phyloP scores from a whole-genome alignment of 2,888 invertebrate species.

The Geotrupes spiniger region DNA sequence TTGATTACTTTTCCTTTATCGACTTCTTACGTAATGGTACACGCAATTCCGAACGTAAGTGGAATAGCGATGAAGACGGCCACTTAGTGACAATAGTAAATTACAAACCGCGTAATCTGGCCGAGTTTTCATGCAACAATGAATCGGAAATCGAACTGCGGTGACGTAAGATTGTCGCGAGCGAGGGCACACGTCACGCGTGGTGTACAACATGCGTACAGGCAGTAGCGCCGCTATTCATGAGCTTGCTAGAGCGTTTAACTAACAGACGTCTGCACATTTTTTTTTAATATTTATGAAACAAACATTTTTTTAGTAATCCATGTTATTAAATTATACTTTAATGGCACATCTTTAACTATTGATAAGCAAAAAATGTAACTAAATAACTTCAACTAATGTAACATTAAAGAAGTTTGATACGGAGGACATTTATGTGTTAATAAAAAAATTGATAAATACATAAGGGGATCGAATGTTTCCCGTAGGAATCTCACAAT shows the following conservation, averaged over 20 bases:
- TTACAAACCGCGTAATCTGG: constrained; percentile 41
- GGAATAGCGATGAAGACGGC: constrained; percentile 25
- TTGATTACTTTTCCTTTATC: constrained; percentile 33
- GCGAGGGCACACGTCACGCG: constrained; percentile 33
- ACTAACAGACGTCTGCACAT: constrained; percentile 8
- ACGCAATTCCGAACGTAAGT: constrained; percentile 24
- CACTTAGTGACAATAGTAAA: constrained; percentile 31
- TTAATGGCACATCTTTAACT: no score
- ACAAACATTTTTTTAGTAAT: no score
- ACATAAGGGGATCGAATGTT: no score
- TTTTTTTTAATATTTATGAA: no score
- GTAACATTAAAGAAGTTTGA: no score
- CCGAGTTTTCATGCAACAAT: constrained; percentile 50
- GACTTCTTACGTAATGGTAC: constrained; percentile 7
- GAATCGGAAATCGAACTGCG: constrained; percentile 48
- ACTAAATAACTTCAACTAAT: no score
- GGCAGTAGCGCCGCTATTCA: constrained; percentile 23
- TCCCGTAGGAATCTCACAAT: no score
- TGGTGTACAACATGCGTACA: constrained; percentile 29
- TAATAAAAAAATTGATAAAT: no score
- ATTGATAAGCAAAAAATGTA: no score
- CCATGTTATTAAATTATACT: no score
- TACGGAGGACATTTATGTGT: no score
- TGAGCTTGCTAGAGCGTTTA: constrained; percentile 32
- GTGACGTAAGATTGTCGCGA: constrained; percentile 37